Evolutionary conservation across 2,113 vertebrate species (phyloP).

Genomic region (Chlamydotis undulata): DNA sequence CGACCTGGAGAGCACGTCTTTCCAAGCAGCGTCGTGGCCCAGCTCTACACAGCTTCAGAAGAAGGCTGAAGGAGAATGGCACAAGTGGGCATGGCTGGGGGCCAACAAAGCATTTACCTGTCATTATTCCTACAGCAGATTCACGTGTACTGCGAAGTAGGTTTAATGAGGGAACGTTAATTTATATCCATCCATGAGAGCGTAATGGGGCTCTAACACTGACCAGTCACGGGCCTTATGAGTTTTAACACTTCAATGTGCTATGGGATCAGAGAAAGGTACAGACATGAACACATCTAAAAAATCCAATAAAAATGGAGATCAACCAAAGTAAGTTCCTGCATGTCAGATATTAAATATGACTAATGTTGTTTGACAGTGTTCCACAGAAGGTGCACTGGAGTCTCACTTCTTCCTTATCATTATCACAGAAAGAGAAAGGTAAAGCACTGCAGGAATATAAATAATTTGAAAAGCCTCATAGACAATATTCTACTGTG

Average conservation of each 20-base stretch:
- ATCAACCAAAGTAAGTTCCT: slow-evolving; percentile 68
- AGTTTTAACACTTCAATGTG: not conserved
- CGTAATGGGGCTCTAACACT: not conserved
- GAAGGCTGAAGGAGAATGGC: not conserved
- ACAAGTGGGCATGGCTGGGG: not conserved
- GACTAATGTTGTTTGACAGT: slow-evolving; percentile 69
- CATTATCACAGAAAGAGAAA: slow-evolving; percentile 74
- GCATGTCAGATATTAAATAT: slow-evolving; percentile 67
- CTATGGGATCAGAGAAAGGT: slow-evolving; percentile 36
- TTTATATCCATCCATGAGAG: not conserved
- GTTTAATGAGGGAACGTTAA: slow-evolving; percentile 28
- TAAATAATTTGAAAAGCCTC: slow-evolving; percentile 83
- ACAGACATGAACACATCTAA: slow-evolving; percentile 48
- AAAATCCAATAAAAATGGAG: slow-evolving; percentile 67
- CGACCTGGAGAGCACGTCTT: fast-evolving
- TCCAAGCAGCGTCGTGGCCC: not conserved
- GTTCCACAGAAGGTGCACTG: slow-evolving; percentile 48
- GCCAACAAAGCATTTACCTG: slow-evolving; percentile 33
- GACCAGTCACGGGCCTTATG: not conserved
- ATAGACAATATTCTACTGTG: slow-evolving; percentile 79
- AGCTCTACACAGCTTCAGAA: not conserved
- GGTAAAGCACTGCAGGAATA: slow-evolving; percentile 78
- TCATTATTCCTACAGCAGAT: slow-evolving; percentile 22
- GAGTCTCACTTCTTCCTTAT: slow-evolving; percentile 68
- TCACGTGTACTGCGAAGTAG: not conserved